Percentiles rank a stretch among this genome's conserved stretches.
These are phyloP conservation scores for Bicyclus anynana DNA, from an alignment of 1,140 invertebrate genomes.

Conservation along the genomic window DNA sequence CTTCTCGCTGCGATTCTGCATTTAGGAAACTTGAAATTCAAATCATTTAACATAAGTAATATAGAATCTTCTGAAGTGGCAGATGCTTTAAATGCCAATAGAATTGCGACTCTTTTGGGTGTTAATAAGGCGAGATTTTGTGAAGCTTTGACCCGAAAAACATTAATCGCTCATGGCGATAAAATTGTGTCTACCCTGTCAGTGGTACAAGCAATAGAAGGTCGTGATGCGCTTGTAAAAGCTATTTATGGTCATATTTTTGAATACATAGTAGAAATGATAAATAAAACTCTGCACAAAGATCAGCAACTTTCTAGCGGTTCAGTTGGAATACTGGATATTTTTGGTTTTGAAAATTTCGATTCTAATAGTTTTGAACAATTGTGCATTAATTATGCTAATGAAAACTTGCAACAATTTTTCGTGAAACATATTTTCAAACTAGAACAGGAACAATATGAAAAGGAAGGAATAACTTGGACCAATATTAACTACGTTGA, in stretches of 20 bases:
- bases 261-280: constrained; percentile 92
- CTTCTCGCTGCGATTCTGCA: constrained; percentile 91
- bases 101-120: constrained; percentile 84
- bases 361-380: constrained; percentile 96
- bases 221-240: constrained; percentile 94
- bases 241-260: constrained; percentile 95
- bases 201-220: constrained; percentile 86
- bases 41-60: constrained; percentile 84
- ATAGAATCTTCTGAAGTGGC: constrained; percentile 89
- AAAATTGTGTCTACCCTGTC: constrained; percentile 86
- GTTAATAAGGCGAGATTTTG: constrained; percentile 83
- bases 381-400: constrained; percentile 98
- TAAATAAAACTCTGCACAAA: constrained; percentile 92
- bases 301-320: constrained; percentile 79
- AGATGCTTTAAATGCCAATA: constrained; percentile 81
- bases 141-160: constrained; percentile 90
- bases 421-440: constrained; percentile 98
- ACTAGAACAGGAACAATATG: constrained; percentile 96
- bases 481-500: constrained; percentile 94
- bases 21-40: constrained; percentile 93
- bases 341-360: constrained; percentile 98
- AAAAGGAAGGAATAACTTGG: constrained; percentile 94
- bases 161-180: constrained; percentile 93
- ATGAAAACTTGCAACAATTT: constrained; percentile 98
- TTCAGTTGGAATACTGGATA: constrained; percentile 95